phyloP scores from a whole-genome alignment of 1,140 invertebrate genomes.

The Metopolophium dirhodum region DNA sequence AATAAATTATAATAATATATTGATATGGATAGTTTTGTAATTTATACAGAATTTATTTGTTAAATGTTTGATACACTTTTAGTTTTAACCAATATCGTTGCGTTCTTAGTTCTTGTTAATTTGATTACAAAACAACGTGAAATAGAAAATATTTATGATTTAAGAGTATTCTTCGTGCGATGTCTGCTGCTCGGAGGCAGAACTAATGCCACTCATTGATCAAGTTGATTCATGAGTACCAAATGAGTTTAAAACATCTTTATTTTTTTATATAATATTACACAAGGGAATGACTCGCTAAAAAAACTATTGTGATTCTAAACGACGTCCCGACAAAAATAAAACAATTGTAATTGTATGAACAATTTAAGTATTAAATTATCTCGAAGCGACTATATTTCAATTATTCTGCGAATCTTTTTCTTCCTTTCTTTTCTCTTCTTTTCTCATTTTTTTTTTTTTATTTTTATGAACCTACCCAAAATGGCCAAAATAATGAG shows the following conservation, averaged over 20 bases:
- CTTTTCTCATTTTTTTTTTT: background rate
- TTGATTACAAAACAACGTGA: background rate
- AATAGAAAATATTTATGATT: constrained; percentile 15
- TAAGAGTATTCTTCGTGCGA: background rate
- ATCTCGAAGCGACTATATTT: background rate
- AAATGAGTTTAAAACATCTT: constrained; percentile 19
- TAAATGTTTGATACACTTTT: background rate
- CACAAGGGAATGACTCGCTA: background rate
- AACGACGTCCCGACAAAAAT: background rate
- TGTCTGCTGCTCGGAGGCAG: background rate
- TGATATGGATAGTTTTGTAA: background rate
- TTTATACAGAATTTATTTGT: background rate
- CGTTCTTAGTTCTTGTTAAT: background rate
- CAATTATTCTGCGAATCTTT: constrained; percentile 17
- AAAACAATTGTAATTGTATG: constrained; percentile 17
- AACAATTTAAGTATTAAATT: constrained; percentile 15
- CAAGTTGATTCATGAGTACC: constrained; percentile 19
- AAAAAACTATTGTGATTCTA: constrained; percentile 20
- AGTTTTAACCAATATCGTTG: background rate
- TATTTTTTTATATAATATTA: constrained; percentile 24
- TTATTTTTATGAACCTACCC: background rate
- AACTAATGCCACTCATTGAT: constrained; percentile 13
- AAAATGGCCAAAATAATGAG: background rate
- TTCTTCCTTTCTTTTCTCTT: background rate
- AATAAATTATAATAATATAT: background rate